Conservation (phyloP, 2,113 vertebrate genomes). For the Nothocercus nigrocapillus region DNA sequence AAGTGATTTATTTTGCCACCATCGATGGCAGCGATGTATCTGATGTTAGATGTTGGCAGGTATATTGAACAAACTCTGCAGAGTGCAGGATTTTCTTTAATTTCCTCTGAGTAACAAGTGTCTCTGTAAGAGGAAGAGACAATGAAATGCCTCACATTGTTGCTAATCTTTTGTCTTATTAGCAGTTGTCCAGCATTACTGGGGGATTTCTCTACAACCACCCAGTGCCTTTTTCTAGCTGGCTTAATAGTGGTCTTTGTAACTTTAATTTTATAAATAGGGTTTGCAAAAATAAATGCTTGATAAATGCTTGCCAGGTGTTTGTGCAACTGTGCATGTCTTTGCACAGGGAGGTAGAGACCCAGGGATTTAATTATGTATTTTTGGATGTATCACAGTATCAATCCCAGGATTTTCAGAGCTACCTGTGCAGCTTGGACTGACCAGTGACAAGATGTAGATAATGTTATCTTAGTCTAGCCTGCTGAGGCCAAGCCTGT, state of each 20-base stretch:
- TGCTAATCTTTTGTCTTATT: conserved; percentile 27
- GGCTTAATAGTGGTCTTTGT: background rate
- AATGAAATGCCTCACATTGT: background rate
- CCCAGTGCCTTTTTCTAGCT: background rate
- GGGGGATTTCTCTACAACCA: background rate
- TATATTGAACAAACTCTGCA: background rate
- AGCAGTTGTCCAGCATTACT: background rate
- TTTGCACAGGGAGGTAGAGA: background rate
- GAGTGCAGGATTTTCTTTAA: background rate
- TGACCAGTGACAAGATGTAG: background rate
- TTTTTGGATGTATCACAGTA: background rate
- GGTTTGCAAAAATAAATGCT: background rate
- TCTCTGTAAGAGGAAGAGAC: background rate
- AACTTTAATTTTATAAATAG: background rate
- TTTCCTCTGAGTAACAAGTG: conserved; percentile 29
- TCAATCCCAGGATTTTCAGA: background rate
- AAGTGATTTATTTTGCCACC: background rate
- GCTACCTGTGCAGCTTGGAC: background rate
- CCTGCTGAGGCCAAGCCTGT: background rate
- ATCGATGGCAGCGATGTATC: background rate
- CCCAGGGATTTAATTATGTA: background rate
- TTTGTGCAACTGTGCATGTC: background rate
- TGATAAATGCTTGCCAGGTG: background rate
- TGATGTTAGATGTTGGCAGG: background rate
- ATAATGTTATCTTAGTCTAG: background rate